Evolutionary conservation across 64 coral and sea anemone species (phyloP).

Genomic region (Orbicella faveolata): DNA sequence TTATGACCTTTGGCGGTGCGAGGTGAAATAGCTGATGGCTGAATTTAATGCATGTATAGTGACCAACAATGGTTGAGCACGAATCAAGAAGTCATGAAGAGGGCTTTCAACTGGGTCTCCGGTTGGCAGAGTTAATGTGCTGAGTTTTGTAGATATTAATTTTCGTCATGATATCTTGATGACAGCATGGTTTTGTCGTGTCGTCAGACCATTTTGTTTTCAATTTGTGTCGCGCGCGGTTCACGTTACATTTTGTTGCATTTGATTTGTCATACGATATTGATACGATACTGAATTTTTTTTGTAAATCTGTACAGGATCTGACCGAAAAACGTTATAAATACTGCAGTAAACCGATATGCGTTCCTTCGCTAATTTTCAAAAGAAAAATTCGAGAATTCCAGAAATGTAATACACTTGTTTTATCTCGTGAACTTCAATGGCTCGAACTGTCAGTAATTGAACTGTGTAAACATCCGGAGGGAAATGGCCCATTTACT

Average conservation of each 20-base stretch:
- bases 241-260: background rate
- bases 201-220: conserved; percentile 14
- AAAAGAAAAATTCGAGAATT: background rate
- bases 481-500: background rate
- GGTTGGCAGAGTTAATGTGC: background rate
- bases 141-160: background rate
- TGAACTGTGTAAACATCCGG: background rate
- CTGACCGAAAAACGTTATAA: background rate
- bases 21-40: background rate
- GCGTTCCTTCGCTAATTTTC: background rate
- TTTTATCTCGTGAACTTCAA: background rate
- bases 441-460: background rate
- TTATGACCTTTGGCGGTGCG: background rate
- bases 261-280: background rate
- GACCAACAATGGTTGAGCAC: background rate
- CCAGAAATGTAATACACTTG: background rate
- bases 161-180: background rate
- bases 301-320: too few species aligned
- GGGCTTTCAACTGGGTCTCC: background rate
- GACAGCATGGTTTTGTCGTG: conserved; percentile 12
- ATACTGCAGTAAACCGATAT: background rate
- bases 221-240: conserved; percentile 2
- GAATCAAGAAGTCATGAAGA: background rate
- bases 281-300: too few species aligned
- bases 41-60: background rate